These are phyloP conservation scores for Busseola fusca DNA, from an alignment of 2,888 invertebrate species.

Conservation along the genomic window DNA sequence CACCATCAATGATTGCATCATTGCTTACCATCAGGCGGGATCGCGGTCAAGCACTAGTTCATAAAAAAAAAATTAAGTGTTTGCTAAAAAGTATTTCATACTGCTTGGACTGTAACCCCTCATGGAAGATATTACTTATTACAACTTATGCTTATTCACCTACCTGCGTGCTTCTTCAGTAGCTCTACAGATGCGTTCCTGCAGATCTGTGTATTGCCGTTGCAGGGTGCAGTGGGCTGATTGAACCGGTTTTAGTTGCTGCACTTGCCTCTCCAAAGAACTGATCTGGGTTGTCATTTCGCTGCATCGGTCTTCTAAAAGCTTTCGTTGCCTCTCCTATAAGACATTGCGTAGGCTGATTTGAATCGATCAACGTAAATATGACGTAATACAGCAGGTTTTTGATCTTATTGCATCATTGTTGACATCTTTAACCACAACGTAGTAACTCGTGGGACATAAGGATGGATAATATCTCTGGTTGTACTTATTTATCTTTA, in stretches of 20 bases:
- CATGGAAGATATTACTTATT: neutral
- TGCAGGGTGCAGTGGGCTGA: constrained; percentile 71
- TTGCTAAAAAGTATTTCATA: neutral
- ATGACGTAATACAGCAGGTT: constrained; percentile 14
- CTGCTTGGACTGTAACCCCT: neutral
- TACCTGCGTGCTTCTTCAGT: constrained; percentile 78
- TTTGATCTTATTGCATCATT: constrained; percentile 13
- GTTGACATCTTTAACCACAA: neutral
- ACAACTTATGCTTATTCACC: neutral
- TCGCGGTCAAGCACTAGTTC: no score
- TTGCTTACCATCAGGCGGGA: no score
- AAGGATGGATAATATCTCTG: neutral
- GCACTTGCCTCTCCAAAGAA: constrained; percentile 74
- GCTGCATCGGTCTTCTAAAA: constrained; percentile 77
- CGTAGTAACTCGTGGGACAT: neutral
- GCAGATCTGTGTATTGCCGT: constrained; percentile 77
- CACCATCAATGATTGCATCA: no score
- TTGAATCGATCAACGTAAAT: neutral
- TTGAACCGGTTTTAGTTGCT: constrained; percentile 76
- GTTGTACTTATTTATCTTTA: neutral
- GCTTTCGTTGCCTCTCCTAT: constrained; percentile 79
- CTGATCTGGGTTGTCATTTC: constrained; percentile 73
- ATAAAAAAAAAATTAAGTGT: neutral
- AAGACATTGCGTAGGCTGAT: constrained; percentile 21
- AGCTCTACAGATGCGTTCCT: constrained; percentile 73